A percentile compares a stretch with the other conserved stretches of the same genome.
Evolutionary conservation across 2,113 vertebrate species (phyloP).

Genomic region (Nesoenas mayeri): DNA sequence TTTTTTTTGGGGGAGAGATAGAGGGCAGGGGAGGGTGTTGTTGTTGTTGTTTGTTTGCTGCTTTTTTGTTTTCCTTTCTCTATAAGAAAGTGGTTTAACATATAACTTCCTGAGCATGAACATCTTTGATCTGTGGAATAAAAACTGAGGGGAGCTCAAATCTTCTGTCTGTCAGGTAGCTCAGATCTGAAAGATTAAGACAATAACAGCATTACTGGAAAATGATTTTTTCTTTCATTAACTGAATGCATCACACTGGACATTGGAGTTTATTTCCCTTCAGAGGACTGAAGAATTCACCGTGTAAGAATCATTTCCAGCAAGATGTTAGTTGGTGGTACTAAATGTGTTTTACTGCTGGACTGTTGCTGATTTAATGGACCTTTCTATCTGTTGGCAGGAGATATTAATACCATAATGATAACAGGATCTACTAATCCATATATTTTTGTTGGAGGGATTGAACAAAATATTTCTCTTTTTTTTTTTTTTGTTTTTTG

Average conservation of each 20-base stretch:
- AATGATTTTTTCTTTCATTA: neutral
- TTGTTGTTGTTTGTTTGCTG: neutral
- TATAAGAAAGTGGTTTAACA: neutral
- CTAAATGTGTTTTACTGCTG: constrained; percentile 20
- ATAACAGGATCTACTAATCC: constrained; percentile 4
- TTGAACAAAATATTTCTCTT: neutral
- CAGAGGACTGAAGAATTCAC: neutral
- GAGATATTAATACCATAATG: constrained; percentile 33
- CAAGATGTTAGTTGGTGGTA: neutral
- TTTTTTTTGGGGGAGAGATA: accelerated
- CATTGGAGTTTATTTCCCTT: neutral
- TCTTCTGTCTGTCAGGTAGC: neutral
- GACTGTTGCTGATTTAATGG: constrained; percentile 48
- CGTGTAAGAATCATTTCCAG: constrained; percentile 46
- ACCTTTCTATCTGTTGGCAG: constrained; percentile 38
- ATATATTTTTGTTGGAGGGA: neutral
- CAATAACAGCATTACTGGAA: neutral
- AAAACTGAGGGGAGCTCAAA: neutral
- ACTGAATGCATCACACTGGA: neutral
- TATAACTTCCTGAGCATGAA: neutral
- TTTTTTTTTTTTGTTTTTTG: neutral
- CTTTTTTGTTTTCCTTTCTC: neutral
- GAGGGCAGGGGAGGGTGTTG: accelerated
- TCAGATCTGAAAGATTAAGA: neutral
- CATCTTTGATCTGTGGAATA: neutral